Percentiles rank a stretch among this genome's conserved stretches.
phyloP scores from a whole-genome alignment of 2,888 invertebrate species.

The Romanomermis culicivorax region DNA sequence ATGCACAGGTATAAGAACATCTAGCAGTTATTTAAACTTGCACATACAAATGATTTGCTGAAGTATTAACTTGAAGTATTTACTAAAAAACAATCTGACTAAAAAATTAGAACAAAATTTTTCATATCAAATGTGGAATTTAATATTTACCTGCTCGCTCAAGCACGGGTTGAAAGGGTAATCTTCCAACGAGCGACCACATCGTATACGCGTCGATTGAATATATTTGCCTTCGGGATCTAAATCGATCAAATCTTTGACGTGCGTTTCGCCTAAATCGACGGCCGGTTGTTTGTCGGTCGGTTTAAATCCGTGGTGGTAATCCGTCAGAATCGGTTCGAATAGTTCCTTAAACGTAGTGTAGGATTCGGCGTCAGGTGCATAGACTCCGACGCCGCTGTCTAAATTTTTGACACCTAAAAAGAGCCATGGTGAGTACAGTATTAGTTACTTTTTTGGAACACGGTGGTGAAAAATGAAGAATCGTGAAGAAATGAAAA shows the following conservation, averaged over 20 bases:
- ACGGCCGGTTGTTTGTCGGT: slow-evolving; percentile 74
- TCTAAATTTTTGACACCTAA: slow-evolving; percentile 78
- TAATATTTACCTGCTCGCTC: slow-evolving; percentile 49
- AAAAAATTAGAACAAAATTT: too few relatives aligned
- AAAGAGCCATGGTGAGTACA: too few relatives aligned
- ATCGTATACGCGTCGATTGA: slow-evolving; percentile 80
- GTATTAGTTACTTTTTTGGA: too few relatives aligned
- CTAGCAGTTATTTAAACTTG: too few relatives aligned
- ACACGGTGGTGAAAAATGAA: too few relatives aligned
- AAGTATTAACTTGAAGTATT: too few relatives aligned
- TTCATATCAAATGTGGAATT: too few relatives aligned
- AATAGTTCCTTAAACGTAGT: slow-evolving; percentile 72
- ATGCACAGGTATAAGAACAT: too few relatives aligned
- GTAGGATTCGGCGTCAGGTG: slow-evolving; percentile 88
- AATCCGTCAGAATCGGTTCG: slow-evolving; percentile 87
- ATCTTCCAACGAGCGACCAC: slow-evolving; percentile 59
- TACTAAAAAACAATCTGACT: too few relatives aligned
- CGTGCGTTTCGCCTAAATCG: slow-evolving; percentile 61
- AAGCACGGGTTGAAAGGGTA: slow-evolving; percentile 95
- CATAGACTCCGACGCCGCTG: slow-evolving; percentile 88
- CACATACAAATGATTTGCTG: too few relatives aligned
- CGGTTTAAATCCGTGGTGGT: slow-evolving; percentile 64
- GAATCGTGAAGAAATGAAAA: not conserved
- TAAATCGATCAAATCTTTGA: slow-evolving; percentile 62
- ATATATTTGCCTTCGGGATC: slow-evolving; percentile 66